Evolutionary conservation across 92 coral and sea anemone genomes (phyloP).

Genomic region (Epizoanthus ramosus): DNA sequence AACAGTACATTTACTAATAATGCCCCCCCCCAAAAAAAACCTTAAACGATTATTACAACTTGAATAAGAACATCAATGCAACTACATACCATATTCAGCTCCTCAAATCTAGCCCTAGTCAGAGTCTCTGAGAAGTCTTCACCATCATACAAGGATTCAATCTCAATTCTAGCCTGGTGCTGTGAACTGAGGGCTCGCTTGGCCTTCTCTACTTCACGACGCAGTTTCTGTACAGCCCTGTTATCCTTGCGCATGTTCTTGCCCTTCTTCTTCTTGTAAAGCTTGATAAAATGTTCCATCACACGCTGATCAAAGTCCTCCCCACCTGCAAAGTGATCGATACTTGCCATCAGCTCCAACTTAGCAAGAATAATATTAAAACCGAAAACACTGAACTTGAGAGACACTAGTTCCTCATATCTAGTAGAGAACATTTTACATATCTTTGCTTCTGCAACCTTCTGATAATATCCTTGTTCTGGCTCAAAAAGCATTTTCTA

Average conservation of each 20-base stretch:
- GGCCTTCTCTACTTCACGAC: constrained; percentile 99
- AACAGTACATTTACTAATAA: not conserved
- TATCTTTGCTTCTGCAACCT: too few species aligned
- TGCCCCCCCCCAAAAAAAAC: not conserved
- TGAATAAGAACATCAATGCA: too few species aligned
- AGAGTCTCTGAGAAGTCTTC: constrained; percentile 99
- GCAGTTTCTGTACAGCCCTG: constrained; percentile 98
- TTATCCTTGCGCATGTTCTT: constrained; percentile 98
- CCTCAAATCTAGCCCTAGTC: constrained; percentile 96
- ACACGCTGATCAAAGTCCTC: constrained; percentile 99
- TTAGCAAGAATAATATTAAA: not conserved
- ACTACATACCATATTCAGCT: constrained; percentile 81
- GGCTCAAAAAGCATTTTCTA: too few species aligned
- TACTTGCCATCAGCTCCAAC: not conserved
- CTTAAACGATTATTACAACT: too few species aligned
- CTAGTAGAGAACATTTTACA: not conserved
- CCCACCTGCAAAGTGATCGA: constrained; percentile 70
- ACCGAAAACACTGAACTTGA: not conserved
- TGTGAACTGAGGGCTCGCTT: constrained; percentile 96
- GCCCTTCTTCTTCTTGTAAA: constrained; percentile 99
- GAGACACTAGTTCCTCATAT: not conserved
- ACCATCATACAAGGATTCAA: constrained; percentile 95
- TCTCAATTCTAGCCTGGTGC: constrained; percentile 98
- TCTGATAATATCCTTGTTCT: too few species aligned
- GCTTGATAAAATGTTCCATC: constrained; percentile 95